Evolutionary conservation across 2,888 invertebrate genomes (phyloP).

Genomic region (Drosophila algonquin): DNA sequence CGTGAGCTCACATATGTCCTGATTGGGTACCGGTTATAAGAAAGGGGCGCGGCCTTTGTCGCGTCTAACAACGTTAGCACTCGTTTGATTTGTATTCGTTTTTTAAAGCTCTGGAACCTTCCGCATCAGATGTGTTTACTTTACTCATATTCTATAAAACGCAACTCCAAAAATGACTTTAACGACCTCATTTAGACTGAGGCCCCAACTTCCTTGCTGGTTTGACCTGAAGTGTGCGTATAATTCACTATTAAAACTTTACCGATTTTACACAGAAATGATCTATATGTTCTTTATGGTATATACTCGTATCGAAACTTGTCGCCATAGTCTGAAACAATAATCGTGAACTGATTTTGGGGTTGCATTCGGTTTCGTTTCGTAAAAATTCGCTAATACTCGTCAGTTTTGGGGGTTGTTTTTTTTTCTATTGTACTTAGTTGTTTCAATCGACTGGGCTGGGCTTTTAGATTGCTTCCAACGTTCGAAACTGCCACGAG

Average conservation of each 20-base stretch:
- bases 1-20: too few relatives aligned
- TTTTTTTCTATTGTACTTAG: constrained; percentile 43
- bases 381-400: constrained; percentile 44
- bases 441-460: constrained; percentile 47
- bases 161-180: too few relatives aligned
- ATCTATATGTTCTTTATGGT: neutral
- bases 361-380: constrained; percentile 57
- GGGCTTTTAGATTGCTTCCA: constrained; percentile 55
- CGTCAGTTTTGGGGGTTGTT: constrained; percentile 59
- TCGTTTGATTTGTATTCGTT: too few relatives aligned
- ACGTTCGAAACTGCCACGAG: constrained; percentile 31
- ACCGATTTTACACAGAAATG: constrained; percentile 8
- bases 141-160: too few relatives aligned
- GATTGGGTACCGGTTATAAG: too few relatives aligned
- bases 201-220: too few relatives aligned
- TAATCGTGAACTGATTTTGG: constrained; percentile 34
- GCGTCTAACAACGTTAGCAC: too few relatives aligned
- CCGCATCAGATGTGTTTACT: too few relatives aligned
- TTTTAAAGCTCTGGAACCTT: too few relatives aligned
- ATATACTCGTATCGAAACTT: constrained; percentile 43
- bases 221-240: too few relatives aligned
- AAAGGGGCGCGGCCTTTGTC: too few relatives aligned
- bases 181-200: too few relatives aligned
- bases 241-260: neutral
- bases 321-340: constrained; percentile 65